Evolutionary conservation across 2,113 vertebrate species (phyloP), one percentile per base, ranked within the genome.

Genomic region (Heterotis niloticus): DNA sequence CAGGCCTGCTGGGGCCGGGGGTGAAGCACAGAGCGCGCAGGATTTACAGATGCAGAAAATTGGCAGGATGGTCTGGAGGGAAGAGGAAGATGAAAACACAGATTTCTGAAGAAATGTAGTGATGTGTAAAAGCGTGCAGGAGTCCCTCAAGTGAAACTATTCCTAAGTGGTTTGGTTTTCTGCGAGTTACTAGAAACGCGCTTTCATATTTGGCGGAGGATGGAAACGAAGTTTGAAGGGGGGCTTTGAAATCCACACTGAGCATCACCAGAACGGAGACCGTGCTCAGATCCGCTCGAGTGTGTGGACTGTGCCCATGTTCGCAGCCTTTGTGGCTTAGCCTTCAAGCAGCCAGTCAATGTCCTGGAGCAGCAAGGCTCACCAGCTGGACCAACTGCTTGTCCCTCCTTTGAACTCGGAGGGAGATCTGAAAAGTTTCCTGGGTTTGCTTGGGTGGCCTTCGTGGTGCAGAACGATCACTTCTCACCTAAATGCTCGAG

Each of bases 11-110:
- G 59, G 62, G 69, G 74, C 34, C n/a, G 24, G 14, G 54, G 62
- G 65, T 75, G 68, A 78, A 77, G 54, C 75, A 71, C 20, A 44
- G 59, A 78, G 77, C 75, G 70, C 77, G 80, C 77, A 67, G 62
- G 75, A 79, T 52, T 65, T 62, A 73, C 71, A 62, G 76, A 74
- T 81, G 76, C 57, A 79, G 81, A 80, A 71, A 82, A 80, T 82
- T 76, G 78, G 57, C 75, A 28, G 56, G 52, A 56, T 76, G 60
- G 18, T 66, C 54, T 44, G 56, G 66, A 29, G 28, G 56, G 60
- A 67, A 65, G 73, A 9, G 23, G 16, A 14, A 12, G 1, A 56
- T 28, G 59, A 56, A 34, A 69, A 77, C 24, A 59, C 65, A 65
- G 75, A 57, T 71, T 65, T 57, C 14, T 16, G 52, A 56, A 44